Evolutionary conservation across 2,113 vertebrate genomes (phyloP), one percentile per base, ranked within the genome.

Genomic region (Pyrgilauda ruficollis): DNA sequence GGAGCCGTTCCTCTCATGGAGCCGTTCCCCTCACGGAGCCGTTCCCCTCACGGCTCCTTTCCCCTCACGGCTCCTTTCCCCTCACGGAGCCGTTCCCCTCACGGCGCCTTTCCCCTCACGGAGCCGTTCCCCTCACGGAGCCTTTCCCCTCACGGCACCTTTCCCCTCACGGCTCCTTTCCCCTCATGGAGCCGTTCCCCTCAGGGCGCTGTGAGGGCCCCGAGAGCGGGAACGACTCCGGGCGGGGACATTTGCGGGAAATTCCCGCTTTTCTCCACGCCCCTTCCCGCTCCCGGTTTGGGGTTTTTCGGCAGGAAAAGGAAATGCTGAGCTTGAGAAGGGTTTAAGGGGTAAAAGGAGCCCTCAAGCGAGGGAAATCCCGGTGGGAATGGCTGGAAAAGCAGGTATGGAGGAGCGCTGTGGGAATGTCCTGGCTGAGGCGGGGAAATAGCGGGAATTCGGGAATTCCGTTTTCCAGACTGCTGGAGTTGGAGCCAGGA

Each of bases 311-410:
- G 67, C 67, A 62, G 67, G 33, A 53, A 73, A 41, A 53, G 41
- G 47, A 63, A 63, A 84, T 9, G 56, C 39, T 33, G 47, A 33
- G 47, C 1, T 33, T 10, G 11, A 44, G 8, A 37, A 27, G 4
- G 56, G 17, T 27, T 52, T 2, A 1, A 24, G 46, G 14, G 26
- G 37, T 30, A 16, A 62, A 53, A 63, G 9, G 47, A 73, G 33
- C 3, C 0, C 17, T 31, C 3, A 4, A 1, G 10, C 33, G 17
- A 27, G 17, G 7, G 4, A 13, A 24, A 52, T 15, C 3, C 31
- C 26, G 9, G 2, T 7, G 37, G 37, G 24, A 61, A 19, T 1
- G 46, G 55, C 5, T 35, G 80, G 47, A 4, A 17, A 46, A 33
- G 17, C 0, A 2, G 31, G 35, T 19, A 23, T 6, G 43, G 31